Evolutionary conservation across 2,113 vertebrate species (phyloP).

Genomic region (Tetrax tetrax): DNA sequence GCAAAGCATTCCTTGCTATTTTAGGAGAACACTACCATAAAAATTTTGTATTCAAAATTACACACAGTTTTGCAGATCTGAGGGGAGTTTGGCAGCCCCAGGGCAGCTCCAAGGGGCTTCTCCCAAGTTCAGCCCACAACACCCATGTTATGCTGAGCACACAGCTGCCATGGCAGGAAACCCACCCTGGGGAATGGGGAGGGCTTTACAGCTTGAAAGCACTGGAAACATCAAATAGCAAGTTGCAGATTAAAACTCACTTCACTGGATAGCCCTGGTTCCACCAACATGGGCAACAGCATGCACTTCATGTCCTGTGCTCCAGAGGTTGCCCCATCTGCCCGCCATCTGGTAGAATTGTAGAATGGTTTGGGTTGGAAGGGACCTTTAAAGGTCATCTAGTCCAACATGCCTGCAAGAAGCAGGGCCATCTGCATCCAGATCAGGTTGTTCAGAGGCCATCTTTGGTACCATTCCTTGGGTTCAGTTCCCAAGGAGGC

Average conservation of each 20-base stretch:
- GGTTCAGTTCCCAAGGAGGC: not conserved
- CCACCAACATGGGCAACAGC: not conserved
- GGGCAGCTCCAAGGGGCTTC: not conserved
- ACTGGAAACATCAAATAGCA: not conserved
- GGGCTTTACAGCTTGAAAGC: not conserved
- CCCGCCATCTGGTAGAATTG: not conserved
- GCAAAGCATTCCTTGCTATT: not conserved
- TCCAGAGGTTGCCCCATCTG: not conserved
- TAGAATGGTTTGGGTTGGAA: too few species aligned
- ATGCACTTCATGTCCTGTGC: not conserved
- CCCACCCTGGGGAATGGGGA: not conserved
- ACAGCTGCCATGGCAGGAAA: not conserved
- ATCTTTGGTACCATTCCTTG: not conserved
- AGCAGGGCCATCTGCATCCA: too few species aligned
- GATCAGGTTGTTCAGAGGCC: too few species aligned
- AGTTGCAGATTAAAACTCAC: not conserved
- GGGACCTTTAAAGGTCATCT: too few species aligned
- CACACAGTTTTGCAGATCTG: not conserved
- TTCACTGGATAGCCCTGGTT: not conserved
- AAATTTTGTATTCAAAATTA: not conserved
- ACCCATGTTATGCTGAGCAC: accelerated
- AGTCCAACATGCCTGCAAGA: too few species aligned
- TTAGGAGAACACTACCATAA: not conserved
- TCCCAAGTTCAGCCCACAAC: not conserved
- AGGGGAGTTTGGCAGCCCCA: not conserved